Evolutionary conservation across 2,113 vertebrate genomes (phyloP), one percentile per base, ranked within the genome.

Genomic region (Cryptomyrus ogoouensis): DNA sequence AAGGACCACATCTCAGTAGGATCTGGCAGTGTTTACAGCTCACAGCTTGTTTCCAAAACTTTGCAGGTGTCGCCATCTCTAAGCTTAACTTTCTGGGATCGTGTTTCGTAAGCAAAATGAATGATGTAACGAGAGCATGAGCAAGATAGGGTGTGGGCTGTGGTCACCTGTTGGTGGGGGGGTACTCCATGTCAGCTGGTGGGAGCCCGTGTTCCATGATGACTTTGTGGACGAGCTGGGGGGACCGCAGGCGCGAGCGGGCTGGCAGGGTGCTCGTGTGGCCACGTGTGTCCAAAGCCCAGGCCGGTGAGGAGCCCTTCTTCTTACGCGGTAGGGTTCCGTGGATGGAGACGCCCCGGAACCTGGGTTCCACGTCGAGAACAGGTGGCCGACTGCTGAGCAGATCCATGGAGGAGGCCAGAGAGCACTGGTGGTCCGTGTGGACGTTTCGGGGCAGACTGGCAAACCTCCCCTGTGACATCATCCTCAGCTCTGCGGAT

Each of bases 241-340:
- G 95, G 12, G 91, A 93, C 74, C 95, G 95, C 89, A 93, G 17
- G 31, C 93, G 88, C 13, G 94, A 92, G 35, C 94, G 93, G 86
- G 93, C 93, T 52, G 70, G 39, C 88, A 93, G 93, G 0, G 93
- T 92, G 85, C 94, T 93, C 90, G 94, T 0, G 19, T 94, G 94
- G 91, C 93, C 94, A 89, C 95, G 93, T 89, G 52, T 24, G 77
- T 97, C 96, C 92, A 92, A 95, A 53, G 96, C 94, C 90, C 94
- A 93, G 12, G 92, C 2, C 35, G 95, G 83, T 88, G 91, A 46
- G 56, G 93, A 93, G 15, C 96, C 97, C 27, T 96, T 98, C 92
- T 97, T 99, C 93, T 97, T 98, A 87, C 98, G 96, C 17, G 98
- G 98, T 90, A 99, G 96, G 42, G 98, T 99, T 87, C 98, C 98